Base-by-base conservation (phyloP, 2,888 invertebrate genomes). In the Alviniconcha strummeri region DNA sequence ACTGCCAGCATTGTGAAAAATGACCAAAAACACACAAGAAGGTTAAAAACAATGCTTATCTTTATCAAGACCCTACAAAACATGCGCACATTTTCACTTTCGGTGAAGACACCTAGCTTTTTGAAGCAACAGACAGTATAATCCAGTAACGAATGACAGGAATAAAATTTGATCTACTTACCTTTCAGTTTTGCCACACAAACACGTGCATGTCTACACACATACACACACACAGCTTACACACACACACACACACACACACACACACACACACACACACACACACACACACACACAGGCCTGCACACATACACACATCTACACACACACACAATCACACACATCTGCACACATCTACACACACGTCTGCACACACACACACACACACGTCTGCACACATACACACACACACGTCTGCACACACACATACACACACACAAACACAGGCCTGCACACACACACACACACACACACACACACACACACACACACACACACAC, bases 371-470 rank as follows among this genome's bases (percentile, higher is more conserved):
- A 76, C 74, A 76, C 76, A 76, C 52, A 71, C 9, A 75, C 54
- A 52, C 52, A 52, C 52, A 56, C 76, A 56, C 36, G 9, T 55
- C 11, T 5, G 6, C 56, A 55, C 76, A 55, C 76, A 77, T 57
- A 77, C 77, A 77, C 77, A 77, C 77, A 77, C 57, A 77, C 77
- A 77, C 55, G 55, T 3, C 19, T 11, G n/a, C 5, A 71, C 9
- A 67, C 8, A 19, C 36, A 60, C 76, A n/a, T 4, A 77, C 71
- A 71, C 80, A 72, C 81, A 81, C 81, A 75, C 75, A 81, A 3
- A 75, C 81, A 81, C 64, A 60, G 3, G 36, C 36, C 36, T 36
- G 36, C 36, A 36, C 36, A 36, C 36, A 36, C 36, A 15, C 72
- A 72, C 19, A 36, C 54, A 6, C 8, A 72, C 52, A 72, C 15